These are phyloP conservation scores for Mimachlamys varia DNA, from an alignment of 2,888 invertebrate genomes.

Conservation along the genomic window DNA sequence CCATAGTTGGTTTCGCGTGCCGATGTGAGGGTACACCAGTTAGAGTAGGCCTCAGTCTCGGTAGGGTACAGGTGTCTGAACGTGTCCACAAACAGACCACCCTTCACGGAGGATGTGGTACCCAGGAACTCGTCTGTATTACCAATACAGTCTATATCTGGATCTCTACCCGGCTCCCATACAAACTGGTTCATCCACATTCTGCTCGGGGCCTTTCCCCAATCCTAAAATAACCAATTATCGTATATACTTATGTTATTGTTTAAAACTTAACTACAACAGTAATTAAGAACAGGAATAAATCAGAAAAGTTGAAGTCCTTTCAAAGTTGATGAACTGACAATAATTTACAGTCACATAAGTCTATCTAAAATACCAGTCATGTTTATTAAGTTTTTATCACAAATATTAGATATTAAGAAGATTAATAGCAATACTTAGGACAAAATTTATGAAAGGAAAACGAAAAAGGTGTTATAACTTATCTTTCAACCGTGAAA, in stretches of 20 bases:
- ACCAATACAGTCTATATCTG: conserved; percentile 55
- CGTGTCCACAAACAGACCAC: conserved; percentile 81
- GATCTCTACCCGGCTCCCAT: conserved; percentile 64
- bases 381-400: no score
- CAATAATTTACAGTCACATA: no score
- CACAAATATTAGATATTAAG: no score
- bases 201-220: conserved; percentile 71
- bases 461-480: no score
- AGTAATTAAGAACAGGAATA: no score
- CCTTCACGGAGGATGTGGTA: conserved; percentile 60
- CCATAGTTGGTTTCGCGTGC: conserved; percentile 83
- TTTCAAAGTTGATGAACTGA: no score
- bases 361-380: no score
- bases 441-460: no score
- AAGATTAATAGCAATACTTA: no score
- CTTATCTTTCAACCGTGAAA: no score
- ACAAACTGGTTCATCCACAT: conserved; percentile 80
- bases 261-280: no score
- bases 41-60: conserved; percentile 81
- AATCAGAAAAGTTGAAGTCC: no score
- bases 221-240: conserved; percentile 67
- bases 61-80: conserved; percentile 82
- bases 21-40: conserved; percentile 82
- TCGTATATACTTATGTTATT: neutral
- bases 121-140: conserved; percentile 59